These are phyloP conservation scores for Coluber constrictor DNA, from an alignment of 2,797 vertebrate species.

Conservation along the genomic window DNA sequence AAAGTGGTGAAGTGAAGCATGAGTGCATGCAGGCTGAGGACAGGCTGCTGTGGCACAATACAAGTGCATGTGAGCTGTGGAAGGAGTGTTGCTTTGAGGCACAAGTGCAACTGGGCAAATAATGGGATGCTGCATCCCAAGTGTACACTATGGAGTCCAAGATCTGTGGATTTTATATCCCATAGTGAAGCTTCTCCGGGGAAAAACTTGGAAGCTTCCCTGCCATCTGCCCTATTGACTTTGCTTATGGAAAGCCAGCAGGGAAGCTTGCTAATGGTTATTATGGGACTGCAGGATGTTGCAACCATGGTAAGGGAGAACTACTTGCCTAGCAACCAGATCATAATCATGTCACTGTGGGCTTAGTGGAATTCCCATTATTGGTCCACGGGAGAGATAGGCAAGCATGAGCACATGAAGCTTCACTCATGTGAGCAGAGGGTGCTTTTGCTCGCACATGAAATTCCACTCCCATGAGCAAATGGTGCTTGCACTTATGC, in stretches of 20 bases:
- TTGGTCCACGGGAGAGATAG: background rate
- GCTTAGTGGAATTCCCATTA: background rate
- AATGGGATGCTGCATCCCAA: background rate
- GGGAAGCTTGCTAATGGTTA: background rate
- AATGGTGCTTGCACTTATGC: background rate
- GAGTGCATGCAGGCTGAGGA: too few species aligned
- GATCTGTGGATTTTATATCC: background rate
- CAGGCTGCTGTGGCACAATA: too few species aligned
- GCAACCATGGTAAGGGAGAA: background rate
- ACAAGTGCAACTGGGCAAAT: background rate
- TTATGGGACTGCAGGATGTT: too few species aligned
- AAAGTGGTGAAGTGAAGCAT: background rate
- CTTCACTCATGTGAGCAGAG: background rate
- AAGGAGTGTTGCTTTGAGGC: background rate
- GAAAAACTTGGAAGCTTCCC: background rate
- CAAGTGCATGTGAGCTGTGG: background rate
- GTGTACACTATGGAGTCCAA: background rate
- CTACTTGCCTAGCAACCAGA: background rate
- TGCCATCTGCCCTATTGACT: background rate
- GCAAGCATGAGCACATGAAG: background rate
- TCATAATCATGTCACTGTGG: background rate
- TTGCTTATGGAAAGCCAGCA: background rate
- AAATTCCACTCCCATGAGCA: too few species aligned
- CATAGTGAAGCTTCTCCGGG: background rate
- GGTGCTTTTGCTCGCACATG: rapidly evolving